Conservation (phyloP, 2,888 invertebrate species). For the Nomada lathburiana region DNA sequence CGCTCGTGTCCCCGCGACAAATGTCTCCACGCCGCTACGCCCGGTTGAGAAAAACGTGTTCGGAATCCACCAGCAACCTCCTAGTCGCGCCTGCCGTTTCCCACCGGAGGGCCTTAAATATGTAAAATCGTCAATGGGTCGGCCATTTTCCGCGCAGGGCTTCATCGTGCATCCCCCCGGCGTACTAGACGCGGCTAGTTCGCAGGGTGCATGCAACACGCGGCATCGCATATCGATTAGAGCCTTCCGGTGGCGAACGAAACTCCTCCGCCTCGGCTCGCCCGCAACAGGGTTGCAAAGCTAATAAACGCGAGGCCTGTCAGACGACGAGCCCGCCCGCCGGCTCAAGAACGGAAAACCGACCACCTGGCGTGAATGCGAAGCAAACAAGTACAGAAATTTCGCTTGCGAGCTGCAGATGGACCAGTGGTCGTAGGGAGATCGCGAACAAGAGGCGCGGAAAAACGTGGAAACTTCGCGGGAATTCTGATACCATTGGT, state of each 20-base stretch:
- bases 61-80: conserved; percentile 16
- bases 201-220: conserved; percentile 47
- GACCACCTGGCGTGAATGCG: neutral
- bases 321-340: neutral
- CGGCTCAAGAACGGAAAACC: neutral
- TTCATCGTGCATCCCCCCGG: conserved; percentile 65
- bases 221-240: conserved; percentile 62
- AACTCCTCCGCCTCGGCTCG: conserved; percentile 1
- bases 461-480: conserved; percentile 4
- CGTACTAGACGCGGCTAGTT: conserved; percentile 60
- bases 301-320: conserved; percentile 25
- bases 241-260: conserved; percentile 16
- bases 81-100: conserved; percentile 30
- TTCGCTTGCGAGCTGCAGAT: neutral
- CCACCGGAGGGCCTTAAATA: conserved; percentile 49
- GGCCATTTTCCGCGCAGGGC: conserved; percentile 76
- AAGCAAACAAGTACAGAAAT: neutral
- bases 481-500: conserved; percentile 21
- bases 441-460: conserved; percentile 5
- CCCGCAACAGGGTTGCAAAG: conserved; percentile 2
- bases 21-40: too few species aligned
- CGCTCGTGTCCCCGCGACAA: neutral
- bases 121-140: conserved; percentile 79
- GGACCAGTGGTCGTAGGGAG: neutral
- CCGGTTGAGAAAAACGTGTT: conserved; percentile 21